These are phyloP conservation scores for Ceratosolen solmsi DNA, from an alignment of 1,140 invertebrate species.

Conservation along the genomic window DNA sequence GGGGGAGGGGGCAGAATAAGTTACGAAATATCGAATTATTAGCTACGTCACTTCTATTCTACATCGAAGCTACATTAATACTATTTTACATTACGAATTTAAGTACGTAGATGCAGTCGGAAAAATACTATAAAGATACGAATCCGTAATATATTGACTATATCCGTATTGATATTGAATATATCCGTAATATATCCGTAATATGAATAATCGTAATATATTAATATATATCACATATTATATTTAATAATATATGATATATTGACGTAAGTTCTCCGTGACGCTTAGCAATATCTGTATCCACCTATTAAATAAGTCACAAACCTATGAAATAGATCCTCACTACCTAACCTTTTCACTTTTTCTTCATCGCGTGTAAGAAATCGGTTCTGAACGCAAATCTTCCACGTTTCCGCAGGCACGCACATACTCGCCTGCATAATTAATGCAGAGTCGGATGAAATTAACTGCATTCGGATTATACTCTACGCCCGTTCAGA, in stretches of 20 bases:
- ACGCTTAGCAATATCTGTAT: neutral
- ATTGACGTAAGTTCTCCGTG: neutral
- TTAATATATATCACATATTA: no score
- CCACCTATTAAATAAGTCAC: neutral
- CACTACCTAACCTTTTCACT: neutral
- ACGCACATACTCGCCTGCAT: slow-evolving; percentile 3
- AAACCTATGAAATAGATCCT: neutral
- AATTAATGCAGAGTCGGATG: slow-evolving; percentile 20
- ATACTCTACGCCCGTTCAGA: slow-evolving; percentile 12
- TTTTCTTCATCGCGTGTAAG: neutral
- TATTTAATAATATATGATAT: neutral
- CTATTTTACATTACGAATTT: no score
- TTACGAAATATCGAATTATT: no score
- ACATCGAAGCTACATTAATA: no score
- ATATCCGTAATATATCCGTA: no score
- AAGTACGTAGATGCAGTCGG: no score
- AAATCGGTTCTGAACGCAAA: neutral
- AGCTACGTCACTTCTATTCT: no score
- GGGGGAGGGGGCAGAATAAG: no score
- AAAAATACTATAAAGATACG: no score
- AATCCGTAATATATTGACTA: no score
- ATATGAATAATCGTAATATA: no score
- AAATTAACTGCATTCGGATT: neutral
- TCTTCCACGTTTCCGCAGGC: neutral
- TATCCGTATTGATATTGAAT: no score